phyloP scores from a whole-genome alignment of 1,140 invertebrate species.

The Rhopalosiphum padi region DNA sequence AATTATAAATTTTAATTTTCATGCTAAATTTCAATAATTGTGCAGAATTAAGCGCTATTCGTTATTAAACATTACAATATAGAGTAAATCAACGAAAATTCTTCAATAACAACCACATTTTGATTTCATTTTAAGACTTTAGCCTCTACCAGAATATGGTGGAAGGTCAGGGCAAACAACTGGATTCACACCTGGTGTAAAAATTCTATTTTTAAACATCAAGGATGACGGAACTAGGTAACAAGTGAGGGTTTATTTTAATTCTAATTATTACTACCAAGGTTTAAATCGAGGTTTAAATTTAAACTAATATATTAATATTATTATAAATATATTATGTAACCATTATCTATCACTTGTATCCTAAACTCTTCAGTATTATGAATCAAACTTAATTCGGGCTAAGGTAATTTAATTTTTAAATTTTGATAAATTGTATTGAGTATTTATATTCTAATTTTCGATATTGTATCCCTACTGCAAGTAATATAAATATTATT shows the following conservation, averaged over 20 bases:
- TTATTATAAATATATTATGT: not conserved
- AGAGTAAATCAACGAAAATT: not conserved
- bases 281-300: constrained; percentile 16
- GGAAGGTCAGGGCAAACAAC: constrained; percentile 42
- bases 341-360: not conserved
- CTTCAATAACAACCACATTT: constrained; percentile 10
- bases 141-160: not conserved
- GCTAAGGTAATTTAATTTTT: not conserved
- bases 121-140: constrained; percentile 11
- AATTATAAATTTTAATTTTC: not conserved
- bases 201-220: constrained; percentile 28
- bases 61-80: not conserved
- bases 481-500: not conserved
- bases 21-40: not conserved
- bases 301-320: not conserved
- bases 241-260: not conserved
- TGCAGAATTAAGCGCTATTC: not conserved
- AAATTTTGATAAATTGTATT: not conserved
- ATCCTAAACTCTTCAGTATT: not conserved
- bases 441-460: not conserved
- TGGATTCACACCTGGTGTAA: constrained; percentile 20
- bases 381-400: not conserved
- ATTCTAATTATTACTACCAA: constrained; percentile 1
- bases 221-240: constrained; percentile 25
- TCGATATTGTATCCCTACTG: not conserved